Evolutionary conservation across 2,113 vertebrate species (phyloP).

Genomic region (Neopipo cinnamomea): DNA sequence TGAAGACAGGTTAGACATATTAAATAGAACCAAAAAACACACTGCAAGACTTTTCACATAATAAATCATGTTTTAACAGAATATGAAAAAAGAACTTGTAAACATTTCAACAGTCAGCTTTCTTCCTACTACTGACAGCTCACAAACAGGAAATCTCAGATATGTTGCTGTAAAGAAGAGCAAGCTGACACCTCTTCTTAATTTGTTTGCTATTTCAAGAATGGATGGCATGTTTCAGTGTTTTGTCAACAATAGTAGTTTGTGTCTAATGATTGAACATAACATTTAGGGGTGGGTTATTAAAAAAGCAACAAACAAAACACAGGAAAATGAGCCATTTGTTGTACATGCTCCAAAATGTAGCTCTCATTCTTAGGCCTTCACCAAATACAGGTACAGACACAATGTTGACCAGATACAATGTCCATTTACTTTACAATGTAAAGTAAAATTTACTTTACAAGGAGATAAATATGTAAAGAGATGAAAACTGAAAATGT

Average conservation of each 20-base stretch:
- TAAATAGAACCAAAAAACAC: not conserved
- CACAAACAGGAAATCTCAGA: not conserved
- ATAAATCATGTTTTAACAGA: not conserved
- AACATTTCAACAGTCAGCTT: not conserved
- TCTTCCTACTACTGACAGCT: not conserved
- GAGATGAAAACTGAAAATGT: not conserved
- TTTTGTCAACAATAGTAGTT: not conserved
- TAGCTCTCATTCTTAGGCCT: not conserved
- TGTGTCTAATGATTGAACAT: not conserved
- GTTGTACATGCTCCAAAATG: not conserved
- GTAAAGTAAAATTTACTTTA: not conserved
- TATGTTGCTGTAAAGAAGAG: not conserved
- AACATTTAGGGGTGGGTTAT: not conserved
- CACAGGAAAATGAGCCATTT: not conserved
- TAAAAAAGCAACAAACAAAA: not conserved
- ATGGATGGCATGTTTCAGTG: not conserved
- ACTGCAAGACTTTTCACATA: not conserved
- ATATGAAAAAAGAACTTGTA: not conserved
- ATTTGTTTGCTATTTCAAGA: not conserved
- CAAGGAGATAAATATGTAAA: not conserved
- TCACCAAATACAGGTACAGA: not conserved
- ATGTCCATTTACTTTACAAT: not conserved
- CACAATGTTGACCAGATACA: not conserved
- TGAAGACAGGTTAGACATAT: not conserved
- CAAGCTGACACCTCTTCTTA: not conserved